Percentiles rank a stretch among this genome's conserved stretches.
These are phyloP conservation scores for Mimachlamys varia DNA, from an alignment of 2,888 invertebrate genomes.

Conservation along the genomic window DNA sequence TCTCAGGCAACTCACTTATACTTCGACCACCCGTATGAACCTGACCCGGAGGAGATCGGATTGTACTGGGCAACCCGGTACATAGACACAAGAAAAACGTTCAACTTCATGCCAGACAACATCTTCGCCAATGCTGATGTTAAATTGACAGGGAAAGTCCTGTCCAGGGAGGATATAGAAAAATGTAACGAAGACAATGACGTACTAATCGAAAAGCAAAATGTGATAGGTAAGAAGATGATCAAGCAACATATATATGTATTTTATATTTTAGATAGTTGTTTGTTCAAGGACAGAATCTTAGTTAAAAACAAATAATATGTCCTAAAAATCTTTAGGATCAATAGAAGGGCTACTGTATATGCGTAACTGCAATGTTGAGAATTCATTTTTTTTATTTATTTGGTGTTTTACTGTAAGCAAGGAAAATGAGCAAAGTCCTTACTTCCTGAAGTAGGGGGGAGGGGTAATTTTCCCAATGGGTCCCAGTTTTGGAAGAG, in stretches of 20 bases:
- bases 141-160: conserved; percentile 70
- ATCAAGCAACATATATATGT: neutral
- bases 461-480: too few species aligned
- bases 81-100: conserved; percentile 74
- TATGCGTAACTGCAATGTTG: too few species aligned
- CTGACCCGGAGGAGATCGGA: conserved; percentile 77
- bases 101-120: conserved; percentile 73
- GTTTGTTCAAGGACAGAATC: too few species aligned
- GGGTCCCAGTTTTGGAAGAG: too few species aligned
- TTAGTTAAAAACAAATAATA: too few species aligned
- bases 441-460: too few species aligned
- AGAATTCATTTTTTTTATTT: too few species aligned
- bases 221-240: conserved; percentile 65
- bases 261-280: neutral
- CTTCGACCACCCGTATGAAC: conserved; percentile 77
- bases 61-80: conserved; percentile 78
- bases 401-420: too few species aligned
- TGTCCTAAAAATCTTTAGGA: too few species aligned
- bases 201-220: conserved; percentile 68
- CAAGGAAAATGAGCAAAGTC: too few species aligned
- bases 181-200: conserved; percentile 64
- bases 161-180: conserved; percentile 65
- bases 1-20: conserved; percentile 75
- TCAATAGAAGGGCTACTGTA: too few species aligned
- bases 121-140: conserved; percentile 71